Evolutionary conservation across 2,888 invertebrate species (phyloP), one percentile per base, ranked within the genome.

Genomic region (Apamea sordens): DNA sequence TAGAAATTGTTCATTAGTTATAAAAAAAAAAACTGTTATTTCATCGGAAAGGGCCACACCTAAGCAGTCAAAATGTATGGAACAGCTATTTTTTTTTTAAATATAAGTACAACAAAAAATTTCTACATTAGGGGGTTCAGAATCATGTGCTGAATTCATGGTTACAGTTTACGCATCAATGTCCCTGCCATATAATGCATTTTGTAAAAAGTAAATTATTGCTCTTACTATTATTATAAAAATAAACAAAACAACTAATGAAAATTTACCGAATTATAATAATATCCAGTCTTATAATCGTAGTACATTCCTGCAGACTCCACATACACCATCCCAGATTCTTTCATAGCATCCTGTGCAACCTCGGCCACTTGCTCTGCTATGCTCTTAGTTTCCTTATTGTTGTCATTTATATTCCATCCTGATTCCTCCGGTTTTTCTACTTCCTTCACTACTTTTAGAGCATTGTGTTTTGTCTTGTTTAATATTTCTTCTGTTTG

Each of bases 281-380:
- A 99, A 95, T 98, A 99, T 83, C 99, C 99, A 87, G 98, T 98
- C 91, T 98, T 98, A 89, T 98, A 98, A 94, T 99, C 98, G 94
- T 99, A 99, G 95, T 99, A 99, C 95, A 99, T 97, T 86, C 99
- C 99, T 44, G 98, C 98, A 5, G 98, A 98, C 91, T 98, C 98
- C 87, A 99, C 99, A 94, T 98, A 99, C 50, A 98, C 98, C 97
- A 99, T 98, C 32, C 98, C 98, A 70, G 97, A 97, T 87, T 98
- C 97, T 89, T 98, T 97, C 92, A 98, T 94, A 8, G 98, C 98
- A 92, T 97, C 97, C 93, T 98, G 98, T 0, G 98, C 98, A 6
- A 97, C 98, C 93, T 98, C 97, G 71, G 98, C 98, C 73, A 98
- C 98, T 94, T 98, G 98, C 64, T 98, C 98, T 0, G 98, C 97